A percentile compares a stretch with the other conserved stretches of the same genome.
phyloP scores from a whole-genome alignment of 2,888 invertebrate genomes.

The Malthinus flaveolus region DNA sequence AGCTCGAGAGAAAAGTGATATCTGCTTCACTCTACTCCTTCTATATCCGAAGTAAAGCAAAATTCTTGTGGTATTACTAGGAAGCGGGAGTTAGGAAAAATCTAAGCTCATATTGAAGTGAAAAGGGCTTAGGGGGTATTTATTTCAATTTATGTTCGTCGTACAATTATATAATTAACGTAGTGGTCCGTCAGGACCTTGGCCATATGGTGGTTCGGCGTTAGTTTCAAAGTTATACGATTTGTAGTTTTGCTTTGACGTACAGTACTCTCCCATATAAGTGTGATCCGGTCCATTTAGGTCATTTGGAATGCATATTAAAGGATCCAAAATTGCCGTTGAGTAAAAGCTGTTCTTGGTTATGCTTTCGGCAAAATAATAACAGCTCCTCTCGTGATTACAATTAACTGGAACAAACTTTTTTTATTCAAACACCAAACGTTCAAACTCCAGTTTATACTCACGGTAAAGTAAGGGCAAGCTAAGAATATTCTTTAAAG shows the following conservation, averaged over 20 bases:
- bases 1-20: no score
- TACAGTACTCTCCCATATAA: background rate
- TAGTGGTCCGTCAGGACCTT: no score
- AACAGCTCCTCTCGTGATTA: background rate
- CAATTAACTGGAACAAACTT: background rate
- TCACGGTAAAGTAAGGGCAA: background rate
- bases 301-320: background rate
- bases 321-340: no score
- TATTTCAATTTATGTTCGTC: no score
- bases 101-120: no score
- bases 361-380: background rate
- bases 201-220: background rate
- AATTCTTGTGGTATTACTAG: no score
- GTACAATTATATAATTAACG: no score
- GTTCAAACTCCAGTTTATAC: background rate
- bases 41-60: no score
- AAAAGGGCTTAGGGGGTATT: no score
- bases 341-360: background rate
- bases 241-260: background rate
- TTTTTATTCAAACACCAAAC: background rate
- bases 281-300: background rate
- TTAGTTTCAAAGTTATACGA: background rate
- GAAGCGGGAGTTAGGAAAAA: no score
- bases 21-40: no score
- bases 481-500: background rate